phyloP scores from a whole-genome alignment of 2,797 vertebrate genomes.

The Rhabdomys pumilio region DNA sequence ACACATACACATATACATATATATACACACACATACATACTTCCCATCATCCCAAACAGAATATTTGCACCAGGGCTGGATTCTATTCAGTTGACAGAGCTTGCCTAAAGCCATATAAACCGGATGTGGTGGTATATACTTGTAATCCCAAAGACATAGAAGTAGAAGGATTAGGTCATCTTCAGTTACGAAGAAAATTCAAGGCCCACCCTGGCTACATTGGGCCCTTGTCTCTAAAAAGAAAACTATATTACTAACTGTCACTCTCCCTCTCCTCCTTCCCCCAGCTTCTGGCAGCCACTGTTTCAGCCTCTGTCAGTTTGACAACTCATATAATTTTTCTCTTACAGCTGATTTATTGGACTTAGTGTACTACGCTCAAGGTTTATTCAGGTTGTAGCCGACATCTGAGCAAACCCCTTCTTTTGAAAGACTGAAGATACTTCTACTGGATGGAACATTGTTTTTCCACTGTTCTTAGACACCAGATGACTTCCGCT shows the following conservation, averaged over 20 bases:
- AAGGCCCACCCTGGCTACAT: background rate
- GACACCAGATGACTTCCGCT: background rate
- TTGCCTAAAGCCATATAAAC: background rate
- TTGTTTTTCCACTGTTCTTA: background rate
- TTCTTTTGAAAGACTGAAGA: conserved; percentile 13
- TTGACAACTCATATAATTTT: background rate
- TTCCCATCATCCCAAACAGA: background rate
- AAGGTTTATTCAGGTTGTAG: background rate
- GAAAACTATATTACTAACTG: background rate
- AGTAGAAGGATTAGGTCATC: background rate
- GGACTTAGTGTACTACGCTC: background rate
- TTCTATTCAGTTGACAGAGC: background rate
- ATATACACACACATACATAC: too few species aligned
- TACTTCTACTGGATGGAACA: background rate
- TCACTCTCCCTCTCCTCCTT: background rate
- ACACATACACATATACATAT: too few species aligned
- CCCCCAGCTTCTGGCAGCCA: background rate
- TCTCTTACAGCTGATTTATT: conserved; percentile 13
- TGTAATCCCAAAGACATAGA: background rate
- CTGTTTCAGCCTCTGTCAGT: background rate
- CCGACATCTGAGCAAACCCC: background rate
- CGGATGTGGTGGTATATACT: background rate
- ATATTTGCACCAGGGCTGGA: background rate
- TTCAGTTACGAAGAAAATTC: background rate
- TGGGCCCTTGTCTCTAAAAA: background rate